A percentile compares a stretch with the other conserved stretches of the same genome.
These are phyloP conservation scores for Oceanodroma tethys DNA, from an alignment of 2,113 vertebrate species.

Conservation along the genomic window DNA sequence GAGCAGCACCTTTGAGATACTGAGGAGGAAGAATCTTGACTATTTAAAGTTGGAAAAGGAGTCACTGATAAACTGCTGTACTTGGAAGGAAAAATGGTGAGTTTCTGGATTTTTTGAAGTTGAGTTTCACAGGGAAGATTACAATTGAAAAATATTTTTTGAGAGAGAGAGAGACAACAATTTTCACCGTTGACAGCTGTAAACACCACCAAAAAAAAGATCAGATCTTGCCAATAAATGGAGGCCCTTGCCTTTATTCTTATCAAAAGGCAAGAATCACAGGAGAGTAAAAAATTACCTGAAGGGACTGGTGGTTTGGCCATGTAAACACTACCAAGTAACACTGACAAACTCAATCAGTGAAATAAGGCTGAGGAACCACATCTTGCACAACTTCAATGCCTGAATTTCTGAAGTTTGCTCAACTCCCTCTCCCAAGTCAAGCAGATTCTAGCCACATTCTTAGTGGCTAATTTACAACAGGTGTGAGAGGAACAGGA, in stretches of 20 bases:
- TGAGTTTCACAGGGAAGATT: background rate
- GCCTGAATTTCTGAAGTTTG: background rate
- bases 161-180: too few species aligned
- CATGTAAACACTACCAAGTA: background rate
- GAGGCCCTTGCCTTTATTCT: background rate
- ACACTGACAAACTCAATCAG: background rate
- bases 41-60: background rate
- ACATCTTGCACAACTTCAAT: background rate
- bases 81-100: background rate
- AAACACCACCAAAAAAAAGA: background rate
- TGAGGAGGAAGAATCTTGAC: background rate
- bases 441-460: background rate
- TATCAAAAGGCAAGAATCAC: background rate
- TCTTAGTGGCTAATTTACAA: background rate
- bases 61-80: background rate
- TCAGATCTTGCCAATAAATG: background rate
- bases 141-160: too few species aligned
- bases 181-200: background rate
- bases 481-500: slow-evolving; percentile 14
- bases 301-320: background rate
- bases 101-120: background rate
- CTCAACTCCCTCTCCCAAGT: background rate
- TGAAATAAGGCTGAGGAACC: background rate
- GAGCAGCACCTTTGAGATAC: background rate
- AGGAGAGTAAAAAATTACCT: background rate